Base-by-base conservation (phyloP, 2,888 invertebrate genomes). In the Orthonychiurus folsomi region DNA sequence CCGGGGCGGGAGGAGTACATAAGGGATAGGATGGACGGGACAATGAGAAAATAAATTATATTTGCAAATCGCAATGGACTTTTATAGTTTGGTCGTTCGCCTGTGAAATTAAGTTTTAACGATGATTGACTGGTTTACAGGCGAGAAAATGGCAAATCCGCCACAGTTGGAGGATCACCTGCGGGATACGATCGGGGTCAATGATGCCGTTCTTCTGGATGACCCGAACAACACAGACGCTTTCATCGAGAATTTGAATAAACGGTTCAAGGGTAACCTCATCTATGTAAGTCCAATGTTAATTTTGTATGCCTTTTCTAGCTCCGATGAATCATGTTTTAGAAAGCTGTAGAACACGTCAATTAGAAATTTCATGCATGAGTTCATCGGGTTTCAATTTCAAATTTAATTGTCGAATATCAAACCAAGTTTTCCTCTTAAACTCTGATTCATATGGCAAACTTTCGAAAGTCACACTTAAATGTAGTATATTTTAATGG, bases 201-300 rank as follows among this genome's bases (percentile, higher is more conserved):
- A 92, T 77, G 93, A 94, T 80, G 91, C 91, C 77, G 89, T 94
- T 63, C 83, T 94, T 60, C 83, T 94, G 56, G 93, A 93, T 76
- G 86, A 93, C 78, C 91, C 83, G 78, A 82, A 84, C 67, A 89
- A 84, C 74, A 87, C 89, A 74, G 80, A 82, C 1, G 91, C 87
- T 53, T 93, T 94, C 77, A 84, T 91, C 60, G 89, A 89, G 73
- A 94, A 94, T 79, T 80, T 94, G 65, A 81, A 82, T 73, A 93
- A 92, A 77, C 81, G 94, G 56, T 93, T 92, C 79, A 83, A 83
- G 62, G 90, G 89, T 77, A 86, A 90, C 78, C 81, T 93, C 65
- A 93, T 94, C 74, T 94, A 94, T 79, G 93, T 93, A 79, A 88
- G 91, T 83, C 27, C 47, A 12, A 56, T 25, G 20, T 56, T 23